phyloP scores from a whole-genome alignment of 92 coral and sea anemone species.

The Phenganax subtilis region DNA sequence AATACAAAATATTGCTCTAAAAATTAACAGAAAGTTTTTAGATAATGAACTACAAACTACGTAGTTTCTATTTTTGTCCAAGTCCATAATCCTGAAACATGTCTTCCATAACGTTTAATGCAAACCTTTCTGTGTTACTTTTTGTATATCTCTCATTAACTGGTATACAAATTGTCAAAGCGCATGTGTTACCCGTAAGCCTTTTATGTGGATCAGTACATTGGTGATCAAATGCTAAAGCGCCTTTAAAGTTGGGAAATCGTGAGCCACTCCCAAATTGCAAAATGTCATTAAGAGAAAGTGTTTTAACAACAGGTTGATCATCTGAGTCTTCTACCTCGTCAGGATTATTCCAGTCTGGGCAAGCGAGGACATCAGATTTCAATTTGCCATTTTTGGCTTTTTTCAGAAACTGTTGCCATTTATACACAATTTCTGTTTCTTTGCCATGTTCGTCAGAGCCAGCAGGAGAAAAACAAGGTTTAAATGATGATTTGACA shows the following conservation, averaged over 20 bases:
- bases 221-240: constrained; percentile 46
- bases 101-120: constrained; percentile 42
- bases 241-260: constrained; percentile 54
- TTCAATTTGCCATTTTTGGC: constrained; percentile 34
- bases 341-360: constrained; percentile 10
- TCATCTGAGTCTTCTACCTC: background rate
- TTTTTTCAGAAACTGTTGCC: constrained; percentile 49
- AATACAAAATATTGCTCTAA: background rate
- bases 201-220: constrained; percentile 29
- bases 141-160: constrained; percentile 40
- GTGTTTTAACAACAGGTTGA: constrained; percentile 23
- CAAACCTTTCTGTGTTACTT: constrained; percentile 26
- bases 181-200: constrained; percentile 52
- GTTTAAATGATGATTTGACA: constrained; percentile 51
- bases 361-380: constrained; percentile 40
- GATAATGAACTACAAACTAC: background rate
- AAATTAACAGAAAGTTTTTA: background rate
- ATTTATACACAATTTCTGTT: constrained; percentile 49
- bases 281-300: constrained; percentile 41
- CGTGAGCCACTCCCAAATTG: constrained; percentile 57
- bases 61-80: constrained; percentile 23
- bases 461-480: constrained; percentile 36
- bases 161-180: constrained; percentile 48
- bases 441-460: constrained; percentile 46
- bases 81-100: constrained; percentile 49